A percentile compares a stretch with the other conserved stretches of the same genome.
Evolutionary conservation across 92 coral and sea anemone genomes (phyloP).

Genomic region (Epizoanthus scotinus): DNA sequence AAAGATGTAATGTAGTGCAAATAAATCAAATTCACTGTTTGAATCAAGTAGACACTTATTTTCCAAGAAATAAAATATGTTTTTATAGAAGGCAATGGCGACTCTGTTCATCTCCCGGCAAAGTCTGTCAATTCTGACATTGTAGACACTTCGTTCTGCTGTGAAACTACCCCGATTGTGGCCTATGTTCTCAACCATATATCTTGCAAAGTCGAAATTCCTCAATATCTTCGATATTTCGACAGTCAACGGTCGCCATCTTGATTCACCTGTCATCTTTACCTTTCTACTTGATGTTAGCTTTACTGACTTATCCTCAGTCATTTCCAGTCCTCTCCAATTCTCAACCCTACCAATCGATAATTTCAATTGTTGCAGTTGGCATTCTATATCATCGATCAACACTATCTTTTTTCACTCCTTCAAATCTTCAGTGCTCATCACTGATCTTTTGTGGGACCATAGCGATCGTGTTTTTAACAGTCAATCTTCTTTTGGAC

Average conservation of each 20-base stretch:
- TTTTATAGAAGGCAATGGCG: too few relatives aligned
- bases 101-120: too few relatives aligned
- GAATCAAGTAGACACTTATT: too few relatives aligned
- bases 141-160: conserved; percentile 64
- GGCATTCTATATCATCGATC: conserved; percentile 8
- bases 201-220: conserved; percentile 58
- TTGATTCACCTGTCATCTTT: conserved; percentile 13
- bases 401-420: conserved; percentile 10
- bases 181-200: conserved; percentile 58
- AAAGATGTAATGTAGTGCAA: too few relatives aligned
- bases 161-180: conserved; percentile 68
- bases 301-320: conserved; percentile 20
- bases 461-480: too few relatives aligned
- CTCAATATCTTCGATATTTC: conserved; percentile 18
- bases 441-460: conserved; percentile 11
- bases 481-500: too few relatives aligned
- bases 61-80: too few relatives aligned
- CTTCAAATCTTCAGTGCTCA: neutral
- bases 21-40: too few relatives aligned
- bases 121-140: conserved; percentile 59
- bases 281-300: conserved; percentile 18
- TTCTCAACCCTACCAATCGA: neutral
- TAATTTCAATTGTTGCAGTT: conserved; percentile 12
- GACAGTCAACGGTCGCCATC: conserved; percentile 17
- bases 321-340: conserved; percentile 30